Conservation (phyloP, 2,113 vertebrate species). For the Aix galericulata region DNA sequence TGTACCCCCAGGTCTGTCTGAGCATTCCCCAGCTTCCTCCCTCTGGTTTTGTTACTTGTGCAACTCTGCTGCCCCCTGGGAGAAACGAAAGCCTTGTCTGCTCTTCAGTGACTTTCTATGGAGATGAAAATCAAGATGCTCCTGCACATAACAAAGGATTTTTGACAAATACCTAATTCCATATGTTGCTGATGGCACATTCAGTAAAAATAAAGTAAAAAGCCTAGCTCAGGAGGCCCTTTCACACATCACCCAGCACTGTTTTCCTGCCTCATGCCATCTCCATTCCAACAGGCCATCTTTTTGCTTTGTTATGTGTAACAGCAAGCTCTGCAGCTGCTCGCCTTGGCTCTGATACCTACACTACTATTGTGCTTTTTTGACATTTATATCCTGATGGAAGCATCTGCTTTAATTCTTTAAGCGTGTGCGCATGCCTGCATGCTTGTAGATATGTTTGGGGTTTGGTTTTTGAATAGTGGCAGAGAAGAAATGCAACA, state of each 20-base stretch:
- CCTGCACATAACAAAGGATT: not conserved
- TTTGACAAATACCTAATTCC: not conserved
- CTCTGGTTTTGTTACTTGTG: not conserved
- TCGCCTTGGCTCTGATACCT: not conserved
- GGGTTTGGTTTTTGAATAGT: not conserved
- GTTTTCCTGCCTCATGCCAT: not conserved
- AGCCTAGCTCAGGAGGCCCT: not conserved
- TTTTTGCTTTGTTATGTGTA: not conserved
- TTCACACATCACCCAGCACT: not conserved
- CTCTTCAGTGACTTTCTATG: not conserved
- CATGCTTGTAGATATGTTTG: not conserved
- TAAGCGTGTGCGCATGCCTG: not conserved
- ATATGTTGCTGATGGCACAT: not conserved
- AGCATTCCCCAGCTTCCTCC: not conserved
- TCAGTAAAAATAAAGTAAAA: not conserved
- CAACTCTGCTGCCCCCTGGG: not conserved
- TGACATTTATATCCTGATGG: not conserved
- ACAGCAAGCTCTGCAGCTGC: not conserved
- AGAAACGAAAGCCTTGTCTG: not conserved
- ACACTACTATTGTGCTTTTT: not conserved
- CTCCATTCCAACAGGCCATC: not conserved
- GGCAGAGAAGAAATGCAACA: not conserved
- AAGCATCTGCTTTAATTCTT: not conserved
- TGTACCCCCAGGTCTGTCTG: not conserved
- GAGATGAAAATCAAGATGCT: not conserved